Conservation (phyloP, 1,140 invertebrate genomes). For the Octopus bimaculoides region DNA sequence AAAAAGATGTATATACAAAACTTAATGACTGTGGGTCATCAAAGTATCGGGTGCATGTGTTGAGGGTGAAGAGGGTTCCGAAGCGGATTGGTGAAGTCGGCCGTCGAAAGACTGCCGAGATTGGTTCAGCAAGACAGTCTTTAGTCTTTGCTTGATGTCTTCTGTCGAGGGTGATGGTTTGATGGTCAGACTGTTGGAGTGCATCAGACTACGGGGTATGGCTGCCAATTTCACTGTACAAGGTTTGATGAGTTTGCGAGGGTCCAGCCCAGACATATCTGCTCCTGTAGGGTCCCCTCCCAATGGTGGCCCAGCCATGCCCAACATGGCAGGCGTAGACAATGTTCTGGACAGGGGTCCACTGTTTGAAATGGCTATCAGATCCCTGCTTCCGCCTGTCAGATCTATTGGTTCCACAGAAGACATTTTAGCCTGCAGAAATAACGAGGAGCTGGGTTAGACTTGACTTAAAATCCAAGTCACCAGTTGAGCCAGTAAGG, state of each 20-base stretch:
- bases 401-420: slow-evolving; percentile 11
- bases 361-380: not conserved
- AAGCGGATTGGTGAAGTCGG: not conserved
- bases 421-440: slow-evolving; percentile 5
- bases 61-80: not conserved
- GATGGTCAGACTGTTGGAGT: not conserved
- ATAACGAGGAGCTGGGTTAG: not conserved
- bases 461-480: no score
- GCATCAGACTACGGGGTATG: slow-evolving; percentile 8
- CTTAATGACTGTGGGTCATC: not conserved
- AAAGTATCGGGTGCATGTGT: not conserved
- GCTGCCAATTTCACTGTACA: slow-evolving; percentile 6
- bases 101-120: not conserved
- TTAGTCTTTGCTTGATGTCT: slow-evolving; percentile 8
- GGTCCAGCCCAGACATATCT: not conserved
- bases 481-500: no score
- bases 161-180: slow-evolving; percentile 6
- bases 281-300: not conserved
- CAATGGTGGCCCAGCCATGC: not conserved
- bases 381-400: not conserved
- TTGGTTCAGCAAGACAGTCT: not conserved
- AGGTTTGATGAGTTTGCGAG: slow-evolving; percentile 11
- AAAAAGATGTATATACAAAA: no score
- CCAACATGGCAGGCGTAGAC: not conserved
- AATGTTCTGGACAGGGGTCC: not conserved